phyloP scores from a whole-genome alignment of 2,888 invertebrate species.

The Bembecia ichneumoniformis region DNA sequence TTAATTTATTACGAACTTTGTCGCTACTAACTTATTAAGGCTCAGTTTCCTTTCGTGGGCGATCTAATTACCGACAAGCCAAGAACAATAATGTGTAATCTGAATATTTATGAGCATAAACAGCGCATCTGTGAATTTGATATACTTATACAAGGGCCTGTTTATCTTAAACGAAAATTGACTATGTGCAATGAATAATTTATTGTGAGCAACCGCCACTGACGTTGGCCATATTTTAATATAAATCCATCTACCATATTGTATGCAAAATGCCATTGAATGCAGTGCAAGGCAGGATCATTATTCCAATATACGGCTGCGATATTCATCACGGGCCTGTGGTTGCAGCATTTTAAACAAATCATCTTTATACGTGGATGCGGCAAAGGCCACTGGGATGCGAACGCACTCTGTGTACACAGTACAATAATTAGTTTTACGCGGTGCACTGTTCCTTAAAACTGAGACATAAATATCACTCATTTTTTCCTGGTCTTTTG shows the following conservation, averaged over 20 bases:
- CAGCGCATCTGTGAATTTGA: slow-evolving; percentile 55
- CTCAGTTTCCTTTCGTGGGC: slow-evolving; percentile 59
- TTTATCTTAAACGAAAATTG: slow-evolving; percentile 66
- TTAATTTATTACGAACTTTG: slow-evolving; percentile 55
- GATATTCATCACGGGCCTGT: slow-evolving; percentile 65
- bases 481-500: too few relatives aligned
- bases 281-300: slow-evolving; percentile 67
- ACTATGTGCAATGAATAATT: slow-evolving; percentile 69
- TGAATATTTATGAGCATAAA: slow-evolving; percentile 62
- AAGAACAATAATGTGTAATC: slow-evolving; percentile 66
- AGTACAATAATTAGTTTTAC: background rate
- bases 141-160: slow-evolving; percentile 39
- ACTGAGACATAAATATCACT: too few relatives aligned
- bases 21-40: slow-evolving; percentile 56
- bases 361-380: slow-evolving; percentile 61
- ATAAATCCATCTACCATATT: slow-evolving; percentile 71
- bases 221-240: slow-evolving; percentile 71
- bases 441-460: too few relatives aligned
- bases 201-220: slow-evolving; percentile 64
- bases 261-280: slow-evolving; percentile 73
- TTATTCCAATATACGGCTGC: slow-evolving; percentile 66
- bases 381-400: slow-evolving; percentile 16
- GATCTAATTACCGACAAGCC: slow-evolving; percentile 69
- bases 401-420: slow-evolving; percentile 19
- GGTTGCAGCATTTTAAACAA: slow-evolving; percentile 66